Evolutionary conservation across 1,140 invertebrate species (phyloP).

Genomic region (Drosophila melanica): DNA sequence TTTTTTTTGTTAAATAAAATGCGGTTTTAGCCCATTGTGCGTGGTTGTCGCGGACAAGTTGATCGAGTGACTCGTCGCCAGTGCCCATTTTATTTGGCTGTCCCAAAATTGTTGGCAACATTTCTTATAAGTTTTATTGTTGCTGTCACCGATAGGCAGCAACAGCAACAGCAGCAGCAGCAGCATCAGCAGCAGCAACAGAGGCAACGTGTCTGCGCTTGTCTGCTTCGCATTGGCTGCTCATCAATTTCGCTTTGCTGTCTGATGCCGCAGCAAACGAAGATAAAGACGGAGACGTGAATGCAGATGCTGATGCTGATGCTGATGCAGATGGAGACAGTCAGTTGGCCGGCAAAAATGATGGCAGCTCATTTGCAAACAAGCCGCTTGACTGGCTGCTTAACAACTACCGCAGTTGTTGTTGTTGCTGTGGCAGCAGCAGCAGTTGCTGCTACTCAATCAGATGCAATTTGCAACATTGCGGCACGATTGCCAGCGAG

Average conservation of each 20-base stretch:
- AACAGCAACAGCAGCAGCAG: background rate
- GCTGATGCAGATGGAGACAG: conserved; percentile 20
- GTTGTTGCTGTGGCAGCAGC: conserved; percentile 46
- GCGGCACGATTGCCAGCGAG: conserved; percentile 44
- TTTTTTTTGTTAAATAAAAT: background rate
- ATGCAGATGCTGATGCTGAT: conserved; percentile 38
- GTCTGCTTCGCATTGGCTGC: conserved; percentile 54
- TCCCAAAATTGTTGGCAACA: conserved; percentile 72
- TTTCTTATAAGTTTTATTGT: conserved; percentile 74
- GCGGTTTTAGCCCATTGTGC: background rate
- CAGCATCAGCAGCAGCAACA: conserved; percentile 15
- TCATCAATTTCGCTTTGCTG: conserved; percentile 59
- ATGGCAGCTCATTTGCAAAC: conserved; percentile 77
- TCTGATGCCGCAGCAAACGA: background rate
- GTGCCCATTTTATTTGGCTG: conserved; percentile 64
- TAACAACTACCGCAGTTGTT: conserved; percentile 40
- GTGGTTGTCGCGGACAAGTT: conserved; percentile 34
- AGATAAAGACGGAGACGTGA: conserved; percentile 28
- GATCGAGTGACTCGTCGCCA: conserved; percentile 73
- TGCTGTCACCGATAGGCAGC: conserved; percentile 64
- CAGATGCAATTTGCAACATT: conserved; percentile 68
- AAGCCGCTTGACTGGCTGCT: conserved; percentile 62
- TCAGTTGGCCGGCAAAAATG: conserved; percentile 57
- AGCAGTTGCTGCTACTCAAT: conserved; percentile 68
- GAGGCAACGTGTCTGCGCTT: conserved; percentile 51